phyloP scores from a whole-genome alignment of 2,797 vertebrate genomes.

The Streptopelia turtur region DNA sequence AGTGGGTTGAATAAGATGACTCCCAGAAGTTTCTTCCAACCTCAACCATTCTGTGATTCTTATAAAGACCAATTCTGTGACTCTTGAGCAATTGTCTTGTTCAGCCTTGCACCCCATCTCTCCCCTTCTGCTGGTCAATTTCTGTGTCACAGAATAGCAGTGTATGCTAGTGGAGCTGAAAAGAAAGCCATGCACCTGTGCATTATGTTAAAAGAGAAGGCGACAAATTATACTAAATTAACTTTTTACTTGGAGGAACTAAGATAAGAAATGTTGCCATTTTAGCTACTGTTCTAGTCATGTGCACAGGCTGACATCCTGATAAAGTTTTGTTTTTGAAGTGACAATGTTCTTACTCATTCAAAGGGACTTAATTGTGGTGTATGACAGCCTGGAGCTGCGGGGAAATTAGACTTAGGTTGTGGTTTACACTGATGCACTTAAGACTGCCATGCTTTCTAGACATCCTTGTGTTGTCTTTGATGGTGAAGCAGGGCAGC shows the following conservation, averaged over 20 bases:
- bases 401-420: not conserved
- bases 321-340: not conserved
- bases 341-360: not conserved
- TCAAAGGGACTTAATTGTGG: not conserved
- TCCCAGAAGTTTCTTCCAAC: not conserved
- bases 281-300: not conserved
- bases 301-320: not conserved
- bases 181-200: not conserved
- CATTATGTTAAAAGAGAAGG: not conserved
- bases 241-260: not conserved
- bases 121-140: not conserved
- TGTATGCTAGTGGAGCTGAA: not conserved
- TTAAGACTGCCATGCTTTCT: not conserved
- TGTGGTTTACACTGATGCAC: not conserved
- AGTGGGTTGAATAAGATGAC: not conserved
- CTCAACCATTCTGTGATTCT: not conserved
- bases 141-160: not conserved
- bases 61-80: not conserved
- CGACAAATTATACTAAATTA: not conserved
- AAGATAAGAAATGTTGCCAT: not conserved
- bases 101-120: not conserved
- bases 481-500: not conserved
- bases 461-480: not conserved
- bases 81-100: not conserved
- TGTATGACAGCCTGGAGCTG: not conserved